Percentiles rank a stretch among this genome's conserved stretches.
phyloP scores from a whole-genome alignment of 2,888 invertebrate genomes.

The Andrena trimmerana region DNA sequence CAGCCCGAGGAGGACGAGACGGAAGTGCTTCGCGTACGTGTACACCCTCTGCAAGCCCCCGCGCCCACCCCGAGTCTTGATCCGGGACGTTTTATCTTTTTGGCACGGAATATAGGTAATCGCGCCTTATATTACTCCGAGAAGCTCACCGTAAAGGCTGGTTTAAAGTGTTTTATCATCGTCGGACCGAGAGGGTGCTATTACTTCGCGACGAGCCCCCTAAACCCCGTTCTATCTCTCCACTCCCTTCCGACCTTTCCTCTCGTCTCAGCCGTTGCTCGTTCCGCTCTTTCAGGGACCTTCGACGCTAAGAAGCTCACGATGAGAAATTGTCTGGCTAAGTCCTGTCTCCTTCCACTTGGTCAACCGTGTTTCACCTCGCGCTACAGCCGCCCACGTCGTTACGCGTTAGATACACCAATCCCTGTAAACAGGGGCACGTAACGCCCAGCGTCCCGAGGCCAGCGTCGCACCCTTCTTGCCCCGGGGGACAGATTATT shows the following conservation, averaged over 20 bases:
- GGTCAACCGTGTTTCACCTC: conserved; percentile 50
- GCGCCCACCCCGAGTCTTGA: neutral
- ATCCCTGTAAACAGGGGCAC: conserved; percentile 31
- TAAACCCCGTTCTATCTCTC: conserved; percentile 34
- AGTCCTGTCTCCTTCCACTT: conserved; percentile 61
- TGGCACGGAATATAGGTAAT: conserved; percentile 68
- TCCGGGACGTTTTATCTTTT: conserved; percentile 62
- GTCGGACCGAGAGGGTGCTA: conserved; percentile 66
- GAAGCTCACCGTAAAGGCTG: conserved; percentile 70
- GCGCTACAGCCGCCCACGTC: conserved; percentile 19
- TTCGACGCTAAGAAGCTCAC: conserved; percentile 73
- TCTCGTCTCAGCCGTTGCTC: neutral
- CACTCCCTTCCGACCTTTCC: conserved; percentile 1
- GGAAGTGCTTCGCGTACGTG: conserved; percentile 34
- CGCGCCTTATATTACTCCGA: conserved; percentile 69
- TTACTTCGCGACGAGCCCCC: conserved; percentile 60
- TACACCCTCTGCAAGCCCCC: conserved; percentile 9
- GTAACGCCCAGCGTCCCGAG: neutral
- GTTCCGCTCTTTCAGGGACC: conserved; percentile 35
- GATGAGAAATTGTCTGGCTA: conserved; percentile 74
- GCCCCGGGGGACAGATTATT: conserved; percentile 5
- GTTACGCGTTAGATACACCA: conserved; percentile 7
- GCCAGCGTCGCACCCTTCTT: conserved; percentile 1
- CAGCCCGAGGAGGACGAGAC: neutral
- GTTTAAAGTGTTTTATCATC: conserved; percentile 74